Evolutionary conservation across 1,140 invertebrate genomes (phyloP).

Genomic region (Drosophila ercepeae): DNA sequence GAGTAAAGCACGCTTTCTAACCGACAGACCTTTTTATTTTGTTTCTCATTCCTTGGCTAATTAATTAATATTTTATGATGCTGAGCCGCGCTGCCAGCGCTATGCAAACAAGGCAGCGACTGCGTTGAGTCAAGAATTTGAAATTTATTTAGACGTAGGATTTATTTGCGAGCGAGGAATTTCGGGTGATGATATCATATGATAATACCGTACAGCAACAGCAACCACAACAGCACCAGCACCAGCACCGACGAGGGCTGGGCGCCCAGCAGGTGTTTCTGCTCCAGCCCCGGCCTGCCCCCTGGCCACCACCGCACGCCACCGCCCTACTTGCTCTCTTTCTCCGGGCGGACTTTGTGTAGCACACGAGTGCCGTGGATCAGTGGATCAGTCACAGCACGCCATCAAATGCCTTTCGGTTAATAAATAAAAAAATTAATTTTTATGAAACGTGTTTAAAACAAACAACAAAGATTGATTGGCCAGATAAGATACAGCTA

Average conservation of each 20-base stretch:
- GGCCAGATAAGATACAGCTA: slow-evolving; percentile 77
- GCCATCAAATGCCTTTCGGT: slow-evolving; percentile 76
- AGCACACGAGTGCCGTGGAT: slow-evolving; percentile 47
- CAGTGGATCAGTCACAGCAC: slow-evolving; percentile 59
- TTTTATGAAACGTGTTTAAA: slow-evolving; percentile 82
- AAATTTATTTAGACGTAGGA: slow-evolving; percentile 80
- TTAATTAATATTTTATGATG: slow-evolving; percentile 83
- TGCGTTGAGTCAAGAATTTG: slow-evolving; percentile 63
- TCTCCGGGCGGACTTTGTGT: slow-evolving; percentile 44
- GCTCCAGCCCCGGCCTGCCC: slow-evolving; percentile 6
- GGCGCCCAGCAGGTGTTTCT: slow-evolving; percentile 70
- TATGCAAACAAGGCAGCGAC: slow-evolving; percentile 75
- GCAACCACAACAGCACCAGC: too few relatives aligned
- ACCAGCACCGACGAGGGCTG: too few relatives aligned
- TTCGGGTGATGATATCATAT: slow-evolving; percentile 82
- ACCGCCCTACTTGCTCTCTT: not conserved
- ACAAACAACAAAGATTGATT: slow-evolving; percentile 81
- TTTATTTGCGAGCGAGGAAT: slow-evolving; percentile 81
- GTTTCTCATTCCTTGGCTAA: slow-evolving; percentile 52
- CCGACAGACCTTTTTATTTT: slow-evolving; percentile 39
- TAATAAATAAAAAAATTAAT: slow-evolving; percentile 82
- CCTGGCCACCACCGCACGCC: too few relatives aligned
- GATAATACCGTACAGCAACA: slow-evolving; percentile 74
- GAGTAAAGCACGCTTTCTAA: slow-evolving; percentile 66
- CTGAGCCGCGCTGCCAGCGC: slow-evolving; percentile 54